Conservation (phyloP, 2,888 invertebrate genomes). For the Platycnemis pennipes region DNA sequence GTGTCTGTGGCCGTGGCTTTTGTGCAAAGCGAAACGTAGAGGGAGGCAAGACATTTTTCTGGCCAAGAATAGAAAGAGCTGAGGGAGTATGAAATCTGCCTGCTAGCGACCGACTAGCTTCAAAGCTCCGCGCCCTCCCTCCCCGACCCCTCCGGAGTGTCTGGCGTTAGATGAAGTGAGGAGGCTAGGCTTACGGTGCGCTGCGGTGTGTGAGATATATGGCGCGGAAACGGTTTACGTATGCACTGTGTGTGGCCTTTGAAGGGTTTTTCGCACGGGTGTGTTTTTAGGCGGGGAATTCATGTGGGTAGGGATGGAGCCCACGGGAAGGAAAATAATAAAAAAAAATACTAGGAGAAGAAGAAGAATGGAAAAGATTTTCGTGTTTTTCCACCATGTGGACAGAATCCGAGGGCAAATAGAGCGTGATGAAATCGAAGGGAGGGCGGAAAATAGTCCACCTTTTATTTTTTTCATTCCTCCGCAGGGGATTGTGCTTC, state of each 20-base stretch:
- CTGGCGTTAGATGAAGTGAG: slow-evolving; percentile 44
- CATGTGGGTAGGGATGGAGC: not conserved
- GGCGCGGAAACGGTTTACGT: slow-evolving; percentile 59
- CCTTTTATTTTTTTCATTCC: slow-evolving; percentile 13
- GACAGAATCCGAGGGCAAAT: slow-evolving; percentile 55
- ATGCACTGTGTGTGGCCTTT: slow-evolving; percentile 41
- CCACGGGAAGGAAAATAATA: not conserved
- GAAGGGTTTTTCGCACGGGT: not conserved
- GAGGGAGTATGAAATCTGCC: not conserved
- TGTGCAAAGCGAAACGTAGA: not conserved
- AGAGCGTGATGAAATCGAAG: slow-evolving; percentile 52
- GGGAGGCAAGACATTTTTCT: not conserved
- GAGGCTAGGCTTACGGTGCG: not conserved
- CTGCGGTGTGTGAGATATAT: slow-evolving; percentile 39
- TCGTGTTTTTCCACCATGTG: slow-evolving; percentile 37
- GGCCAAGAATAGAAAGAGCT: not conserved
- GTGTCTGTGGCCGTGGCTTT: not conserved
- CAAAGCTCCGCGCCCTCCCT: not conserved
- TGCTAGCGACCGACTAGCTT: not conserved
- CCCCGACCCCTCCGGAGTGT: not conserved
- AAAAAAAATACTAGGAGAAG: not conserved
- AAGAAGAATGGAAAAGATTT: slow-evolving; percentile 40
- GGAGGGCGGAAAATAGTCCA: not conserved
- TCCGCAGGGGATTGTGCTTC: not conserved
- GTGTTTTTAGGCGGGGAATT: not conserved